Evolutionary conservation across 2,797 vertebrate genomes (phyloP).

Genomic region (Decapterus maruadsi): DNA sequence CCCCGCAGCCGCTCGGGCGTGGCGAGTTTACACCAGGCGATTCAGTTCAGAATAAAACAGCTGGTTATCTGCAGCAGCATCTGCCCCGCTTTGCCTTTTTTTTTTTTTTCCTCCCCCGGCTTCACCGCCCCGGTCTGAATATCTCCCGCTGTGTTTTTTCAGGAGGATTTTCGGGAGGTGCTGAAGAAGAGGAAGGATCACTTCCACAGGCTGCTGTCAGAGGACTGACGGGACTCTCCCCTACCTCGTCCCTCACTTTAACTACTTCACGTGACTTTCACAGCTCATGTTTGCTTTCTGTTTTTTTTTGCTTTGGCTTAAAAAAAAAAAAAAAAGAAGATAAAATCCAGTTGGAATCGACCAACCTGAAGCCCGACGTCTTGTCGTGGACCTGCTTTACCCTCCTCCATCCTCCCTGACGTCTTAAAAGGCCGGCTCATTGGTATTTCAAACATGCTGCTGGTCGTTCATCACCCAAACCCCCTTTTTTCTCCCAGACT

Average conservation of each 20-base stretch:
- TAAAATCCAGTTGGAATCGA: slow-evolving; percentile 18
- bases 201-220: slow-evolving; percentile 75
- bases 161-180: slow-evolving; percentile 87
- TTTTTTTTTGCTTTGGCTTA: slow-evolving; percentile 45
- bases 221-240: slow-evolving; percentile 72
- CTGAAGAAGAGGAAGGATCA: slow-evolving; percentile 85
- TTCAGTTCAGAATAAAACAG: slow-evolving; percentile 24
- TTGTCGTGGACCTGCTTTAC: slow-evolving; percentile 18
- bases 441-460: slow-evolving; percentile 57
- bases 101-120: slow-evolving; percentile 31
- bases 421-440: slow-evolving; percentile 39
- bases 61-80: slow-evolving; percentile 63
- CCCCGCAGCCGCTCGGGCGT: neutral
- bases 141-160: slow-evolving; percentile 65
- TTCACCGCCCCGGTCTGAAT: slow-evolving; percentile 20
- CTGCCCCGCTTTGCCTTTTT: slow-evolving; percentile 27
- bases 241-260: neutral
- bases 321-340: slow-evolving; percentile 5
- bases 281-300: slow-evolving; percentile 23
- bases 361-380: neutral
- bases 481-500: slow-evolving; percentile 11
- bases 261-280: slow-evolving; percentile 45
- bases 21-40: neutral
- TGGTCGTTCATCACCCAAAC: slow-evolving; percentile 31
- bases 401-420: slow-evolving; percentile 26